phyloP scores from a whole-genome alignment of 2,113 vertebrate species.

The Leiothrix lutea region DNA sequence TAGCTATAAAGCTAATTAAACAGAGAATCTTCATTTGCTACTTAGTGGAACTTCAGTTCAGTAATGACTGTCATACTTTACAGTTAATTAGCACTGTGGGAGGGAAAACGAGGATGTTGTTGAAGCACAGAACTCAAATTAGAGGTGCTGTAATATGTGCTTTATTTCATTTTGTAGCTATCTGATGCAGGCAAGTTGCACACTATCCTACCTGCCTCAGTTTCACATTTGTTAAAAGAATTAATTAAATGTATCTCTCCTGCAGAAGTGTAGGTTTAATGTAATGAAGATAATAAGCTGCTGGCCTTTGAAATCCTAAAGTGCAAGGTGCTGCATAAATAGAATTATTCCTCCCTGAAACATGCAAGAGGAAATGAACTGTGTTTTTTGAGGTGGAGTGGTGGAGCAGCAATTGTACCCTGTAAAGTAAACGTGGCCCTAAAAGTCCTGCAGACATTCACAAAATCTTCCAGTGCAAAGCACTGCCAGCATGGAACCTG shows the following conservation, averaged over 20 bases:
- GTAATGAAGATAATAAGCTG: neutral
- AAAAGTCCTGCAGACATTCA: neutral
- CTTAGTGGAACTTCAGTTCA: conserved; percentile 21
- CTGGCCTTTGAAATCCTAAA: conserved; percentile 1
- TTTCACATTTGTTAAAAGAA: neutral
- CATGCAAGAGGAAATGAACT: neutral
- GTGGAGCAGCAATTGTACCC: neutral
- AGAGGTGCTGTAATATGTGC: neutral
- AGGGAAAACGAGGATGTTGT: conserved; percentile 14
- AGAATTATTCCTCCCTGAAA: neutral
- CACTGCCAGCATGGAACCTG: neutral
- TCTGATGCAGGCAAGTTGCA: neutral
- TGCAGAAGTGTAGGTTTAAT: neutral
- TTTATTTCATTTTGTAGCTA: neutral
- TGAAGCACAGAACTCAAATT: conserved; percentile 10
- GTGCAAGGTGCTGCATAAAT: neutral
- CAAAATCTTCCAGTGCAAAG: neutral
- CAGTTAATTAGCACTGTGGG: conserved; percentile 36
- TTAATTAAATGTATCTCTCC: neutral
- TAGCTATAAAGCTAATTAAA: conserved; percentile 33
- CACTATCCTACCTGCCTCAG: neutral
- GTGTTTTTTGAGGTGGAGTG: neutral
- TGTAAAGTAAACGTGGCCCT: neutral
- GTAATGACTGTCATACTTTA: conserved; percentile 34
- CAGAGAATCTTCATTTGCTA: conserved; percentile 21